Conservation (phyloP, 2,888 invertebrate genomes). For the Philonicus albiceps region DNA sequence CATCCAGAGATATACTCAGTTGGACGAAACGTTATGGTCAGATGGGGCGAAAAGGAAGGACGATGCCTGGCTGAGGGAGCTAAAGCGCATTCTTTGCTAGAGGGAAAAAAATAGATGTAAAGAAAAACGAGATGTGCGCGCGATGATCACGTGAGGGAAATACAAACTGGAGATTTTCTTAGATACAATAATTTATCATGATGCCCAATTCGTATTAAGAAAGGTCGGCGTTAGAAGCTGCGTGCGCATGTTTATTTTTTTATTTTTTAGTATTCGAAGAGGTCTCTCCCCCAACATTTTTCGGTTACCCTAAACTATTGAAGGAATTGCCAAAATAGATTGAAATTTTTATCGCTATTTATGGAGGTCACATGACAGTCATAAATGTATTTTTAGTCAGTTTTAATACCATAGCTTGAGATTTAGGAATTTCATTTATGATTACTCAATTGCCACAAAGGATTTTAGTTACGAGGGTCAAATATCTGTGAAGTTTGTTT, state of each 20-base stretch:
- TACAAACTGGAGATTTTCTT: background rate
- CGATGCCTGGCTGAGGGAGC: background rate
- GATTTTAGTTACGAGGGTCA: background rate
- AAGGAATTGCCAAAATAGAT: slow-evolving; percentile 21
- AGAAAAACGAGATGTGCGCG: background rate
- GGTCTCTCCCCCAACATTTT: background rate
- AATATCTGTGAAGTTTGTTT: background rate
- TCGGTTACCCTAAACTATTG: background rate
- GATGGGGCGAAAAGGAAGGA: background rate
- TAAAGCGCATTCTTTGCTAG: background rate
- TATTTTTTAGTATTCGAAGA: background rate
- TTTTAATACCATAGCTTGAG: background rate
- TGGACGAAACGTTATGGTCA: background rate
- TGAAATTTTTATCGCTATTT: slow-evolving; percentile 13
- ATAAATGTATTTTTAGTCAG: slow-evolving; percentile 31
- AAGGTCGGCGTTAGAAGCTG: background rate
- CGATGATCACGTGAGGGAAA: background rate
- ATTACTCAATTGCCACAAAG: background rate
- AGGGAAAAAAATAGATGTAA: background rate
- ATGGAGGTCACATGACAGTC: slow-evolving; percentile 35
- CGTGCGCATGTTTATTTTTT: background rate
- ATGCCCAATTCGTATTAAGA: background rate
- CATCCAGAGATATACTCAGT: slow-evolving; percentile 21
- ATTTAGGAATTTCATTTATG: background rate
- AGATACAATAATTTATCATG: background rate